phyloP scores from a whole-genome alignment of 2,113 vertebrate species.

The Nestor notabilis region DNA sequence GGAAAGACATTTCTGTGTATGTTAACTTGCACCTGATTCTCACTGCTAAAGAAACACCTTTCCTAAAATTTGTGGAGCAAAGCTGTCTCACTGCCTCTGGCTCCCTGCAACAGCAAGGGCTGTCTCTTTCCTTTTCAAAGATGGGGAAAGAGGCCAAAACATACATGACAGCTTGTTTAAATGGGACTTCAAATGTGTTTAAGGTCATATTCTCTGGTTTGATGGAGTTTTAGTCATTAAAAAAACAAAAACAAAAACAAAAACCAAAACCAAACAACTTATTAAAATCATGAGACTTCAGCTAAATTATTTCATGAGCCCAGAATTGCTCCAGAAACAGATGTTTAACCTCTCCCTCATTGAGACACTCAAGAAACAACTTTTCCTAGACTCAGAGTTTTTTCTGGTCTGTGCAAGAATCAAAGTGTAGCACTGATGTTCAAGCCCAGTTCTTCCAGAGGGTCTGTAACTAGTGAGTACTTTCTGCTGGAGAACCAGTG shows the following conservation, averaged over 20 bases:
- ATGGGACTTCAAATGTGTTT: not conserved
- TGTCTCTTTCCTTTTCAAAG: not conserved
- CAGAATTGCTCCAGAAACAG: not conserved
- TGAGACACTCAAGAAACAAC: not conserved
- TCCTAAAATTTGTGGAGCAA: not conserved
- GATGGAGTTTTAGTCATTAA: not conserved
- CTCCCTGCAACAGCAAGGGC: not conserved
- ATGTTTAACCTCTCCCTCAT: not conserved
- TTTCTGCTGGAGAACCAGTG: not conserved
- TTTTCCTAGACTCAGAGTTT: not conserved
- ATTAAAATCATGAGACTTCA: not conserved
- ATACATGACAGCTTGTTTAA: not conserved
- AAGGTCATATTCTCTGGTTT: not conserved
- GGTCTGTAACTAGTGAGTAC: not conserved
- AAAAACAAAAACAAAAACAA: not conserved
- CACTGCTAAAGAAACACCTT: conserved; percentile 32
- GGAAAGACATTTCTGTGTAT: not conserved
- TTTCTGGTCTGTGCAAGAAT: not conserved
- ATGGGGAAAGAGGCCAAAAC: not conserved
- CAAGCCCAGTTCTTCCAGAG: not conserved
- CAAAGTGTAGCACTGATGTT: not conserved
- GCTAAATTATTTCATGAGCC: not conserved
- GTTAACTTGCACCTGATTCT: not conserved
- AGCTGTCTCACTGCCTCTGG: not conserved
- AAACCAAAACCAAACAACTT: not conserved